Conservation (phyloP, 2,888 invertebrate species). For the Latrodectus elegans region DNA sequence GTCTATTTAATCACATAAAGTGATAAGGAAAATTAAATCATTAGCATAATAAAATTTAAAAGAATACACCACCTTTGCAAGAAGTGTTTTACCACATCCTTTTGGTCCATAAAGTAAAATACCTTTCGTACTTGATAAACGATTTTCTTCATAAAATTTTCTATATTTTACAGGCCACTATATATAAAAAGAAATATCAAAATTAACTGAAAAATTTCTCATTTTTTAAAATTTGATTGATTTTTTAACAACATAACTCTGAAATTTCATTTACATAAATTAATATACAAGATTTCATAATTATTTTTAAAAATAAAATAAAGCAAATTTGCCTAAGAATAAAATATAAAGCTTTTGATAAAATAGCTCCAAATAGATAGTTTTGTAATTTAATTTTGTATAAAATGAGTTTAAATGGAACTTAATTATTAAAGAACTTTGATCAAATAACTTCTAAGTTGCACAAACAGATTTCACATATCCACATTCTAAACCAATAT, state of each 20-base stretch:
- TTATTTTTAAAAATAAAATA: background rate
- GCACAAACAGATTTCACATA: too few species aligned
- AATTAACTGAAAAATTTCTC: background rate
- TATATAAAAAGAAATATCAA: slow-evolving; percentile 42
- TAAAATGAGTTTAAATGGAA: too few species aligned
- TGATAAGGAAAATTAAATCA: too few species aligned
- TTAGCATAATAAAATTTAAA: too few species aligned
- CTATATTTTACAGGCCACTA: slow-evolving; percentile 92
- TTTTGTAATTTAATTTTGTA: too few species aligned
- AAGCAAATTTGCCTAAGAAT: too few species aligned
- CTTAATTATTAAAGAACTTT: too few species aligned
- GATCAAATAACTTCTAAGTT: too few species aligned
- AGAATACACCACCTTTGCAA: slow-evolving; percentile 83
- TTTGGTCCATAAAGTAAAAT: slow-evolving; percentile 97
- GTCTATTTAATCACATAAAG: too few species aligned
- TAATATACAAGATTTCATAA: background rate
- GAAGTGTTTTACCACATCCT: slow-evolving; percentile 88
- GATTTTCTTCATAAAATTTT: slow-evolving; percentile 85
- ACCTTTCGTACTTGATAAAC: slow-evolving; percentile 88
- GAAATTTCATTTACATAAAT: background rate
- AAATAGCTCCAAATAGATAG: too few species aligned
- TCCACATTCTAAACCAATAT: too few species aligned
- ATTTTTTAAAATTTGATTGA: background rate
- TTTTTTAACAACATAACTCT: background rate
- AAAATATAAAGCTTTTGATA: too few species aligned